phyloP scores from a whole-genome alignment of 2,797 vertebrate species.

The Pygocentrus nattereri region DNA sequence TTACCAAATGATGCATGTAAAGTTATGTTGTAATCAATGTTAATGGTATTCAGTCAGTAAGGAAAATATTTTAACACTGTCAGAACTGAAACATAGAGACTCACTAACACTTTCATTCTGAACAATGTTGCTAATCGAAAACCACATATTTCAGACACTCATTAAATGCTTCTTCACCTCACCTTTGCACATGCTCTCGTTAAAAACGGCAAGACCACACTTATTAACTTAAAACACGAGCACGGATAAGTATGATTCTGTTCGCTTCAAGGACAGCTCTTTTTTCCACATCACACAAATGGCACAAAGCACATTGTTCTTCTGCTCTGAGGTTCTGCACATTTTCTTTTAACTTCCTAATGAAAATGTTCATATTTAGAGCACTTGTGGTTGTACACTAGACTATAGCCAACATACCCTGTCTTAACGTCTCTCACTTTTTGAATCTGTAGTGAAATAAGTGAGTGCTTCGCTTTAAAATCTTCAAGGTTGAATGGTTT shows the following conservation, averaged over 20 bases:
- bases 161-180: constrained; percentile 3
- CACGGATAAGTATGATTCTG: neutral
- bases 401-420: neutral
- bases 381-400: neutral
- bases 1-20: constrained; percentile 24
- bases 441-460: neutral
- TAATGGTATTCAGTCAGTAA: neutral
- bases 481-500: neutral
- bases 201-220: neutral
- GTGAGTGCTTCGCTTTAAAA: neutral
- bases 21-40: neutral
- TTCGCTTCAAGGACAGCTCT: neutral
- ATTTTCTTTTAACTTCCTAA: neutral
- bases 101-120: neutral
- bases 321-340: neutral
- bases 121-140: neutral
- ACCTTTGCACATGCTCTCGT: constrained; percentile 13
- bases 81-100: neutral
- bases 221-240: neutral
- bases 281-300: neutral
- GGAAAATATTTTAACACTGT: neutral
- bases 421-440: neutral
- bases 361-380: neutral
- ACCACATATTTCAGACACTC: constrained; percentile 3
- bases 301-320: neutral